These are phyloP conservation scores for Cotesia glomerata DNA, from an alignment of 1,140 invertebrate genomes.

Conservation along the genomic window DNA sequence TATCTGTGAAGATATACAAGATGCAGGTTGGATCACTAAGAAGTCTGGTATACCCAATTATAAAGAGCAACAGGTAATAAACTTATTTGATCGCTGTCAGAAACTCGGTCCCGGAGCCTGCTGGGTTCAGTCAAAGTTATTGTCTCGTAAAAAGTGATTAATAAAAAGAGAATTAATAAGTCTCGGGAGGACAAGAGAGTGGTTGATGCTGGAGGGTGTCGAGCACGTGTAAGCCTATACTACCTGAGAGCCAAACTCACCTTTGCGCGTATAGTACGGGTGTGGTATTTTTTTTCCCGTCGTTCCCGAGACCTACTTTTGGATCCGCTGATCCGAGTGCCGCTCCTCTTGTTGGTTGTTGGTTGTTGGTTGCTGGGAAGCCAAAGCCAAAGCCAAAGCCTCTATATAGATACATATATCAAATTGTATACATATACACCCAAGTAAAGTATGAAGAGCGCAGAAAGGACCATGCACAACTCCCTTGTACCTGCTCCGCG, in stretches of 20 bases:
- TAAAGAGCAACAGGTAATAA: too few species aligned
- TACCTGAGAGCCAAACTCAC: conserved; percentile 5
- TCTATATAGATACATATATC: neutral
- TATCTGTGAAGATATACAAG: too few species aligned
- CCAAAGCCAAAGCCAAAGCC: conserved; percentile 14
- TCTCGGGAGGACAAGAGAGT: neutral
- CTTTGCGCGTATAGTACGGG: conserved; percentile 21
- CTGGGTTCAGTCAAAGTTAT: too few species aligned
- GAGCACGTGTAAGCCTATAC: neutral
- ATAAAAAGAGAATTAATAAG: too few species aligned
- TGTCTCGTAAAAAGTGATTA: too few species aligned
- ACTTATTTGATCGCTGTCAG: too few species aligned
- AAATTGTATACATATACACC: too few species aligned
- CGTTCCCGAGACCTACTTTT: conserved; percentile 46
- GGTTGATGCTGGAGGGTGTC: conserved; percentile 1
- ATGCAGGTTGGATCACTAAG: too few species aligned
- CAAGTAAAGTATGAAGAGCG: neutral
- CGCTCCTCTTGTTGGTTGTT: conserved; percentile 19
- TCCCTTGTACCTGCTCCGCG: conserved; percentile 15
- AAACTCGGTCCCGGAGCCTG: too few species aligned
- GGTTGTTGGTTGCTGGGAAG: neutral
- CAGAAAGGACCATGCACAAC: neutral
- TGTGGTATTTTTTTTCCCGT: conserved; percentile 32
- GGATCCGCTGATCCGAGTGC: conserved; percentile 37
- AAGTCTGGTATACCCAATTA: too few species aligned